Percentiles rank a stretch among this genome's conserved stretches.
Conservation (phyloP, 1,140 invertebrate species). For the Drosophila lacteicornis region DNA sequence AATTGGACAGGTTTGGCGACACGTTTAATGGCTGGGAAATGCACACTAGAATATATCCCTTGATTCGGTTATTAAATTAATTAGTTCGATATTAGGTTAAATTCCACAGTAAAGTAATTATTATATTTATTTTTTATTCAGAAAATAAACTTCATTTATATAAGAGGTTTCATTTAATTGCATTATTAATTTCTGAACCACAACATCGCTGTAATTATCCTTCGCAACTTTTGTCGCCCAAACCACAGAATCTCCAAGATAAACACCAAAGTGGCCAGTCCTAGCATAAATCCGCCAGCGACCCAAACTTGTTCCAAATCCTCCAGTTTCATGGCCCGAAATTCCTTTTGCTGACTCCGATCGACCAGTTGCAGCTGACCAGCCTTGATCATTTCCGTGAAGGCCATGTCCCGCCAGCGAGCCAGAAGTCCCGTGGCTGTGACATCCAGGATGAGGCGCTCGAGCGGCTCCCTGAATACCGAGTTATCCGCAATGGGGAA, state of each 20-base stretch:
- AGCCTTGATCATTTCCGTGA: slow-evolving; percentile 65
- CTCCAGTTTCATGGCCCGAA: slow-evolving; percentile 58
- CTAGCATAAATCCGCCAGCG: slow-evolving; percentile 28
- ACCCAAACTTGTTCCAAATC: slow-evolving; percentile 58
- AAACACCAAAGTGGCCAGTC: slow-evolving; percentile 32
- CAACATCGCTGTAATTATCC: not conserved
- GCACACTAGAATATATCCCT: not conserved
- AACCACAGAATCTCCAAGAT: slow-evolving; percentile 36
- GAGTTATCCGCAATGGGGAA: slow-evolving; percentile 64
- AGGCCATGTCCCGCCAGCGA: slow-evolving; percentile 54
- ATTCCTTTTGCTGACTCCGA: slow-evolving; percentile 48
- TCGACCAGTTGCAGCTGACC: slow-evolving; percentile 52
- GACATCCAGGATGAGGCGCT: slow-evolving; percentile 56
- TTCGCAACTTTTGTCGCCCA: not conserved
- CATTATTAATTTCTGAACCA: not conserved
- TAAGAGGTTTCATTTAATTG: not conserved
- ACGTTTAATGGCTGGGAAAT: slow-evolving; percentile 3
- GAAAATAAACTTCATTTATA: not conserved
- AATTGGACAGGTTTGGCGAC: not conserved
- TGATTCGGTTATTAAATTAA: not conserved
- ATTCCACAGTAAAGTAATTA: too few relatives aligned
- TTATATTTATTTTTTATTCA: too few relatives aligned
- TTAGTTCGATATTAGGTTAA: not conserved
- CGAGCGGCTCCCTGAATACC: slow-evolving; percentile 48
- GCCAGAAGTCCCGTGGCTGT: slow-evolving; percentile 54